Conservation (phyloP, 2,113 vertebrate genomes). For the Datnioides undecimradiatus region DNA sequence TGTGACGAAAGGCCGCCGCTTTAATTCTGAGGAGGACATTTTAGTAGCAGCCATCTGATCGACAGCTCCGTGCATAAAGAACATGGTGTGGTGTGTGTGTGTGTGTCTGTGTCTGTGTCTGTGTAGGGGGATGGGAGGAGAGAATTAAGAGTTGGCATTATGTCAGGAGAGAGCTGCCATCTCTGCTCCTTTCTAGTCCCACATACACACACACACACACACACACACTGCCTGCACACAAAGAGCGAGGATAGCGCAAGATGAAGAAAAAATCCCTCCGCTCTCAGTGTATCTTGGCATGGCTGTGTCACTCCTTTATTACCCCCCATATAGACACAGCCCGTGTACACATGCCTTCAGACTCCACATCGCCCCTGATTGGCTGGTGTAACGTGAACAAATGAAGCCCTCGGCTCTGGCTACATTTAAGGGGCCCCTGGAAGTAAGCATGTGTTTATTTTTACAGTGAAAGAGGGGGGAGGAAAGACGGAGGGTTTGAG, state of each 20-base stretch:
- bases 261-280: constrained; percentile 34
- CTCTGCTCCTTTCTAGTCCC: constrained; percentile 52
- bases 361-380: constrained; percentile 50
- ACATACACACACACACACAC: constrained; percentile 24
- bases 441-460: constrained; percentile 86
- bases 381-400: constrained; percentile 64
- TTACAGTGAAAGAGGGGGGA: constrained; percentile 75
- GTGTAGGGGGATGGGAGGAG: constrained; percentile 74
- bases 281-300: constrained; percentile 49
- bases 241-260: constrained; percentile 55
- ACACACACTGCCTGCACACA: constrained; percentile 46
- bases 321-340: constrained; percentile 13
- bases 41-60: constrained; percentile 77
- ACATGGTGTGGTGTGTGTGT: constrained; percentile 67
- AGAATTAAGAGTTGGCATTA: constrained; percentile 84
- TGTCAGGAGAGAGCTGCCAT: constrained; percentile 78
- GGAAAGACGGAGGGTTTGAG: constrained; percentile 64
- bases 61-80: constrained; percentile 80
- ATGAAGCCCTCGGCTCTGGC: constrained; percentile 64
- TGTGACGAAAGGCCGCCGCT: constrained; percentile 22
- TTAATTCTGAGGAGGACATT: constrained; percentile 73
- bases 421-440: constrained; percentile 81
- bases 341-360: constrained; percentile 33
- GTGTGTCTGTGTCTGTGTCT: constrained; percentile 44
- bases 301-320: constrained; percentile 52